Base-by-base conservation (phyloP, 2,888 invertebrate species). In the Aquatica leii region DNA sequence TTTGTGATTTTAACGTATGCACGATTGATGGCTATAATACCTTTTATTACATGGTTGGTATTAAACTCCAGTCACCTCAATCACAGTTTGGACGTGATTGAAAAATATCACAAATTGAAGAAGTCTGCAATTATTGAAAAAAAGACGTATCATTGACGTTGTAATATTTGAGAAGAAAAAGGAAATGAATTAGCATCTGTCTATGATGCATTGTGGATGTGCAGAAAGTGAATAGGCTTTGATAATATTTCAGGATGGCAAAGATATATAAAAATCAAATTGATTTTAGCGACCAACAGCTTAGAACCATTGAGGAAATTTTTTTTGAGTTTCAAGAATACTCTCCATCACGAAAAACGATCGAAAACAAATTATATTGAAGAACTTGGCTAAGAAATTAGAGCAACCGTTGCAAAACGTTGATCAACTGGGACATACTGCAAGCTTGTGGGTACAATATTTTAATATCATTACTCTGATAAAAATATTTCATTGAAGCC, bases 1-100 rank as follows among this genome's bases (percentile, higher is more conserved):
- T 46, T 46, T 15, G 46, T 2, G 46, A 46, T 14, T 46, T 46
- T 17, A 46, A 46, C 3, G 46, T 46, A 46, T 46, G 6, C 2
- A 46, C 46, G 2, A 4, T 46, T 17, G 46, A 46, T 46, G 46
- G 46, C 18, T 8, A 12, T 8, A 15, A 46, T 12, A 46, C 46
- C 15, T 46, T 46, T 11, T 17, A 46, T 12, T 6, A 12, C 2
- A 46, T 46, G 11, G 46, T 8, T 8, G 18, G 46, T 12, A 46
- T 46, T 12, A 46, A n/a, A 46, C 46, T 2, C 46, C 18, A 12
- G 41, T 14, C 5, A 12, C 8, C 9, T 41, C 41, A 12, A 12
- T 41, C 8, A 41, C 12, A 11, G 4, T 12, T 11, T 12, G 12
- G 12, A 41, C n/a, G n/a, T n/a, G n/a, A n/a, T n/a, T n/a, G n/a